These are phyloP conservation scores for Cryptosula pallasiana DNA, from an alignment of 2,888 invertebrate genomes.

Conservation along the genomic window DNA sequence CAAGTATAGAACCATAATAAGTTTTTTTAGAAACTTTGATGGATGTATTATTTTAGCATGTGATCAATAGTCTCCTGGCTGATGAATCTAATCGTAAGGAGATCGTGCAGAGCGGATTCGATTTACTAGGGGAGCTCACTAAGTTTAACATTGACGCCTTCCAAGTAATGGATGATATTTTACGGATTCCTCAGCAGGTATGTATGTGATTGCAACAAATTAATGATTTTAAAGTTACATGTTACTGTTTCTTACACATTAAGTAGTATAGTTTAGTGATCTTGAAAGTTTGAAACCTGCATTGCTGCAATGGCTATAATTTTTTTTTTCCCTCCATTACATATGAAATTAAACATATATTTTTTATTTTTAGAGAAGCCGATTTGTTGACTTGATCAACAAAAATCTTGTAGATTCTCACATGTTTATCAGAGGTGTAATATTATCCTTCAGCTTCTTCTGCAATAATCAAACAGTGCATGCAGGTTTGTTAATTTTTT, in stretches of 20 bases:
- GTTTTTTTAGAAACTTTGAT: too few species aligned
- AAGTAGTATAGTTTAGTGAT: too few species aligned
- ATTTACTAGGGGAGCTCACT: slow-evolving; percentile 54
- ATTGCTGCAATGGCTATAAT: too few species aligned
- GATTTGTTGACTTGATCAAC: slow-evolving; percentile 47
- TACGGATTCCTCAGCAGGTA: slow-evolving; percentile 32
- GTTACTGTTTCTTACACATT: too few species aligned
- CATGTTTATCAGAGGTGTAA: slow-evolving; percentile 54
- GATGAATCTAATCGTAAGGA: slow-evolving; percentile 50
- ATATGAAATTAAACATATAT: too few species aligned
- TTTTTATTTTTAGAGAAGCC: slow-evolving; percentile 38
- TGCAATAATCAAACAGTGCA: slow-evolving; percentile 33
- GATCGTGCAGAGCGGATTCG: slow-evolving; percentile 55
- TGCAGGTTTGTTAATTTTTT: slow-evolving; percentile 27
- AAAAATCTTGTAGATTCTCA: slow-evolving; percentile 54
- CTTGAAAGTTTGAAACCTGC: too few species aligned
- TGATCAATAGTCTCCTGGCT: slow-evolving; percentile 51
- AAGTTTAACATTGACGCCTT: slow-evolving; percentile 55
- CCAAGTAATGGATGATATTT: slow-evolving; percentile 47
- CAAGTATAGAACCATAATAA: too few species aligned
- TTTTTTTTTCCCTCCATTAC: too few species aligned
- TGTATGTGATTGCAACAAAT: too few species aligned
- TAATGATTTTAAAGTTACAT: too few species aligned
- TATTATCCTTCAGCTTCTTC: slow-evolving; percentile 52
- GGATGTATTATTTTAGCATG: slow-evolving; percentile 42